Conservation (phyloP, 2,888 invertebrate genomes). For the Rotaria magnacalcarata region DNA sequence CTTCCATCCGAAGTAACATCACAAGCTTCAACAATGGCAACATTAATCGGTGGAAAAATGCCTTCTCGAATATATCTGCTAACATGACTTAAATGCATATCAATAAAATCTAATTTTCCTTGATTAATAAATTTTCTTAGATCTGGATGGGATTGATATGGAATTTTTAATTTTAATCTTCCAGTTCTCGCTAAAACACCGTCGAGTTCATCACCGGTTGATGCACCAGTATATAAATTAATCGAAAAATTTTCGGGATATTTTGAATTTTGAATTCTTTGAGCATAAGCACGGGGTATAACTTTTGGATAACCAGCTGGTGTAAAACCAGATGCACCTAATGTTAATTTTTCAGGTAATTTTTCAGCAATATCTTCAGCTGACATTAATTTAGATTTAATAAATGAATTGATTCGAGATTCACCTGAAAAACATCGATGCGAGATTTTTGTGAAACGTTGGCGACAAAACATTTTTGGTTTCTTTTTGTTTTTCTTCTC, state of each 20-base stretch:
- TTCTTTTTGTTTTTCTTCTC: neutral
- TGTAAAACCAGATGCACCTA: slow-evolving; percentile 10
- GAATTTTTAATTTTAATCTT: slow-evolving; percentile 20
- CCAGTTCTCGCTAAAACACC: slow-evolving; percentile 32
- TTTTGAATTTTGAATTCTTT: slow-evolving; percentile 2
- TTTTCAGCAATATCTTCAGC: slow-evolving; percentile 24
- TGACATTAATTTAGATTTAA: slow-evolving; percentile 34
- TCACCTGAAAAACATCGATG: neutral
- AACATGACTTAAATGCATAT: slow-evolving; percentile 31
- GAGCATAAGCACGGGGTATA: neutral
- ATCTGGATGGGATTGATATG: slow-evolving; percentile 35
- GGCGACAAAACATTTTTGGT: neutral
- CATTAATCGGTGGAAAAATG: slow-evolving; percentile 28
- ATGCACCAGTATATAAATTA: slow-evolving; percentile 35
- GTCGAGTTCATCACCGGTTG: slow-evolving; percentile 31
- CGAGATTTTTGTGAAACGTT: neutral
- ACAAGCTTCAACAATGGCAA: slow-evolving; percentile 22
- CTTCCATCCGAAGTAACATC: slow-evolving; percentile 35
- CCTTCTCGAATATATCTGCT: neutral
- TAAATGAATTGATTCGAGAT: neutral
- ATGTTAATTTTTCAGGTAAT: neutral
- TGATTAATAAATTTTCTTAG: slow-evolving; percentile 23
- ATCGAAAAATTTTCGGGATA: neutral
- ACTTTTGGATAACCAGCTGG: slow-evolving; percentile 36
- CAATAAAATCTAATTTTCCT: slow-evolving; percentile 19